Percentiles rank a stretch among this genome's conserved stretches.
phyloP scores from a whole-genome alignment of 2,113 vertebrate species.

The Leuciscus idus region DNA sequence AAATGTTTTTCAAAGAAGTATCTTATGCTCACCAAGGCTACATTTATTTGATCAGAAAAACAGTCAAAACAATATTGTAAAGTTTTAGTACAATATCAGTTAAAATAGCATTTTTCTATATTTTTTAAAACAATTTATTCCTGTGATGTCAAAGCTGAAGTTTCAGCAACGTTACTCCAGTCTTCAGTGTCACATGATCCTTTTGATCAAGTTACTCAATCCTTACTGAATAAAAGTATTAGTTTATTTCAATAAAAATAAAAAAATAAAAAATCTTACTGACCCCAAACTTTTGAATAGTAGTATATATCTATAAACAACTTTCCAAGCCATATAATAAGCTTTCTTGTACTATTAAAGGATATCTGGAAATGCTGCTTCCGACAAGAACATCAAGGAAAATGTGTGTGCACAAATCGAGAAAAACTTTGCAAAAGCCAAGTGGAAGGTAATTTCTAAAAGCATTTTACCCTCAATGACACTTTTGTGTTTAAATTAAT shows the following conservation, averaged over 20 bases:
- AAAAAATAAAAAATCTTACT: not conserved
- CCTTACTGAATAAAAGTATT: not conserved
- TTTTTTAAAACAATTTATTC: not conserved
- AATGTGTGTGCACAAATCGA: conserved; percentile 97
- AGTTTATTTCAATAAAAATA: too few species aligned
- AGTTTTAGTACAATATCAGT: not conserved
- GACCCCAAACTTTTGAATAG: not conserved
- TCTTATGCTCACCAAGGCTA: not conserved
- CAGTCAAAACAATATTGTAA: not conserved
- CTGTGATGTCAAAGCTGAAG: not conserved
- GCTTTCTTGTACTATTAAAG: conserved; percentile 68
- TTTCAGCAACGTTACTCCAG: not conserved
- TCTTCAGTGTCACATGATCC: not conserved
- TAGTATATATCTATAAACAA: not conserved
- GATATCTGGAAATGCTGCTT: conserved; percentile 97
- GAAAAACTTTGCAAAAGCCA: conserved; percentile 97
- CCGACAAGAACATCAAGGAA: conserved; percentile 98
- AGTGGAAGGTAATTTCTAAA: conserved; percentile 89
- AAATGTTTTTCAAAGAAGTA: not conserved
- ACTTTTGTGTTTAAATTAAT: not conserved
- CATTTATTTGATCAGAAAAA: not conserved
- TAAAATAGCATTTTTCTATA: not conserved
- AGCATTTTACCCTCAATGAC: not conserved
- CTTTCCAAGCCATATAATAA: not conserved
- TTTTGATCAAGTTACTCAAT: not conserved